Conservation (phyloP, 2,113 vertebrate species). For the Mugil cephalus region DNA sequence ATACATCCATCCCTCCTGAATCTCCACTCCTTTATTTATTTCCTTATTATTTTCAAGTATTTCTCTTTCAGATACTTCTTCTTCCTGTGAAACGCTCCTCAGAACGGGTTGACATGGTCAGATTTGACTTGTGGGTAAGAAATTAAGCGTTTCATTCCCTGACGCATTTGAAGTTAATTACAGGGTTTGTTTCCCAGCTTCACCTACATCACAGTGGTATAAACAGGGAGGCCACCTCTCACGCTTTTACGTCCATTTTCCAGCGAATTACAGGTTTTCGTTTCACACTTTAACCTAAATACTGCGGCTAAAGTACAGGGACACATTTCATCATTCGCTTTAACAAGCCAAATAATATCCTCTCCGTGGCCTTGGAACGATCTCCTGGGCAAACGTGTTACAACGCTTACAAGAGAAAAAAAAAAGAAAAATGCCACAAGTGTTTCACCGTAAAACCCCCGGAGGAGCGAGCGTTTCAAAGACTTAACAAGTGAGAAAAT, state of each 20-base stretch:
- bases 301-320: constrained; percentile 40
- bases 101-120: neutral
- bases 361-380: neutral
- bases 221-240: constrained; percentile 10
- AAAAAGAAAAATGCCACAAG: constrained; percentile 4
- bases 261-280: constrained; percentile 42
- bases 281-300: constrained; percentile 48
- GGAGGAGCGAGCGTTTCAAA: constrained; percentile 6
- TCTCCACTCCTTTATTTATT: no score
- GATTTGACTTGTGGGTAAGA: neutral
- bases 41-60: no score
- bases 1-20: no score
- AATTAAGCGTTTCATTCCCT: constrained; percentile 1
- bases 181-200: constrained; percentile 51
- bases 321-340: constrained; percentile 55
- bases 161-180: constrained; percentile 42
- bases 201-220: constrained; percentile 13
- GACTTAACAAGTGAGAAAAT: constrained; percentile 5
- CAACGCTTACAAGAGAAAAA: constrained; percentile 13
- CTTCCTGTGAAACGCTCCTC: constrained; percentile 5
- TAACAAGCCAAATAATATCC: constrained; percentile 36
- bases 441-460: constrained; percentile 7
- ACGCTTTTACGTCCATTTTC: constrained; percentile 14
- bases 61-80: constrained; percentile 4
- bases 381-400: neutral